A percentile compares a stretch with the other conserved stretches of the same genome.
Conservation (phyloP, 2,113 vertebrate genomes). For the Daphoenositta chrysoptera region DNA sequence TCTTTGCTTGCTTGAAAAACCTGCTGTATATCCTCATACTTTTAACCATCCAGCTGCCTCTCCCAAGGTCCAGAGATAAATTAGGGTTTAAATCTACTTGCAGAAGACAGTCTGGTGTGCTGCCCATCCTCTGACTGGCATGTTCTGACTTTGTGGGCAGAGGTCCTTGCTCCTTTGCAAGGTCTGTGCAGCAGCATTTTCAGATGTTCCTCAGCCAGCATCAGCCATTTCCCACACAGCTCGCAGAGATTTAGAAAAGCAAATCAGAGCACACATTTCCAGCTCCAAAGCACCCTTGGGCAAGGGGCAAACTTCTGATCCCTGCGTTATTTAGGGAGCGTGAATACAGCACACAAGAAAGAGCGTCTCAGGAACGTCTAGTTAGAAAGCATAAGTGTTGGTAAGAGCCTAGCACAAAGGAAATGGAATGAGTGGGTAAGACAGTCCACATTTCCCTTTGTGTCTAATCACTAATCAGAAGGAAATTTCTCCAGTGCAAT, state of each 20-base stretch:
- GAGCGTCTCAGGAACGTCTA: not conserved
- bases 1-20: slow-evolving; percentile 28
- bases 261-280: not conserved
- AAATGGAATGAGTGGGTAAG: not conserved
- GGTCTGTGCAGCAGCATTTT: not conserved
- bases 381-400: not conserved
- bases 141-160: not conserved
- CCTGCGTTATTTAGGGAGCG: not conserved
- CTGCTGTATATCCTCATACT: not conserved
- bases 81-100: not conserved
- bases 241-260: not conserved
- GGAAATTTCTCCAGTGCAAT: slow-evolving; percentile 52
- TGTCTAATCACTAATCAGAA: slow-evolving; percentile 61
- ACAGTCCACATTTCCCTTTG: not conserved
- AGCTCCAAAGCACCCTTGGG: not conserved
- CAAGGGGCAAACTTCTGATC: not conserved
- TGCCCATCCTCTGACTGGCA: not conserved
- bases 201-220: not conserved
- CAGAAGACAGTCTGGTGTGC: not conserved
- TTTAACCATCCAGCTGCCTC: not conserved
- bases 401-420: not conserved
- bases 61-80: slow-evolving; percentile 31
- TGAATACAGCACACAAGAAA: not conserved
- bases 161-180: not conserved
- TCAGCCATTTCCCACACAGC: slow-evolving; percentile 12